These are phyloP conservation scores for Hymenopus coronatus DNA, from an alignment of 2,888 invertebrate genomes.

Conservation along the genomic window DNA sequence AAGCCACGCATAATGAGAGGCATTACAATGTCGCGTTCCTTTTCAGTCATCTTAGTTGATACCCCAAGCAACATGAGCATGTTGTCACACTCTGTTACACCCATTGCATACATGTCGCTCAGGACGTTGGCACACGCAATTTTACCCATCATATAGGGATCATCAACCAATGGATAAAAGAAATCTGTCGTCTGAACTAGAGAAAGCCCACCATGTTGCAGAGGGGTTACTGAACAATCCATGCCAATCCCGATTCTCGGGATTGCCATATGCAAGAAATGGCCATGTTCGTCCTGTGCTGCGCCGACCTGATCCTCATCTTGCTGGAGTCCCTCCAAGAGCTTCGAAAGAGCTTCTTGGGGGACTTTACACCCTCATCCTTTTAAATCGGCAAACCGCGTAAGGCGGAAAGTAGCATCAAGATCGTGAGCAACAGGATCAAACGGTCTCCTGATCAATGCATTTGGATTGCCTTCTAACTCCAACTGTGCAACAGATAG, in stretches of 20 bases:
- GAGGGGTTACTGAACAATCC: slow-evolving; percentile 77
- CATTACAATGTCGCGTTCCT: slow-evolving; percentile 69
- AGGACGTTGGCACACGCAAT: slow-evolving; percentile 82
- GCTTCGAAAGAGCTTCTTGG: slow-evolving; percentile 79
- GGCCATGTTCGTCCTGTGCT: slow-evolving; percentile 80
- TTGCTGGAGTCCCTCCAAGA: slow-evolving; percentile 62
- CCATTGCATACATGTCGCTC: slow-evolving; percentile 82
- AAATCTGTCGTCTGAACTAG: slow-evolving; percentile 86
- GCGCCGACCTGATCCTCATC: slow-evolving; percentile 38
- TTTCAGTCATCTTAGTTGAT: slow-evolving; percentile 71
- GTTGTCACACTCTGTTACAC: slow-evolving; percentile 77
- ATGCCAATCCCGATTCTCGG: slow-evolving; percentile 77
- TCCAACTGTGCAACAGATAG: slow-evolving; percentile 82
- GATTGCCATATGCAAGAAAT: slow-evolving; percentile 88
- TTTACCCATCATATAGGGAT: slow-evolving; percentile 74
- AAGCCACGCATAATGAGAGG: slow-evolving; percentile 77
- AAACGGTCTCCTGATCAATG: slow-evolving; percentile 55
- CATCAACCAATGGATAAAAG: slow-evolving; percentile 82
- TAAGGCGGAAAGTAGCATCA: slow-evolving; percentile 87
- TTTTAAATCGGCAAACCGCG: slow-evolving; percentile 89
- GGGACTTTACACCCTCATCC: slow-evolving; percentile 95
- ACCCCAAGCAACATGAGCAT: slow-evolving; percentile 74
- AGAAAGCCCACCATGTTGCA: slow-evolving; percentile 68
- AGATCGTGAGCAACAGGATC: slow-evolving; percentile 85
- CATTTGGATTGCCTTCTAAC: slow-evolving; percentile 88